These are phyloP conservation scores for Platynereis dumerilii DNA, from an alignment of 2,888 invertebrate genomes.

Conservation along the genomic window DNA sequence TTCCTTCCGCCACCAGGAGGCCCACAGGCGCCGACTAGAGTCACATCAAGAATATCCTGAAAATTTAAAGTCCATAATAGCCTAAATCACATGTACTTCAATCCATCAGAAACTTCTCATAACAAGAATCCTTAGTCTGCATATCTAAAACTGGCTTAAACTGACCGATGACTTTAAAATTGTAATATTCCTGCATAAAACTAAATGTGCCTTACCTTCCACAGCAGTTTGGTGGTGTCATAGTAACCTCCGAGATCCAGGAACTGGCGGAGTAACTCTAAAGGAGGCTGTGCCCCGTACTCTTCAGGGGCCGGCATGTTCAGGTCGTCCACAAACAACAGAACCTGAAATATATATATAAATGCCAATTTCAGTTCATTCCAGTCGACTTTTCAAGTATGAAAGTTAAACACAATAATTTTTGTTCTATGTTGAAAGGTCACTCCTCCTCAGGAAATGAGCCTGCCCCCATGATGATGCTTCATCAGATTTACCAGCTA, in stretches of 20 bases:
- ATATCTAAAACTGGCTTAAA: too few species aligned
- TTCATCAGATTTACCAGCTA: too few species aligned
- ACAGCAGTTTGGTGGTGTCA: slow-evolving; percentile 55
- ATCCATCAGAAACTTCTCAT: too few species aligned
- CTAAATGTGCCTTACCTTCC: slow-evolving; percentile 58
- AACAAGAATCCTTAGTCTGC: too few species aligned
- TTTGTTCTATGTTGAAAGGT: background rate
- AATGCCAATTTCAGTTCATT: too few species aligned
- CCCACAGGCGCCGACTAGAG: slow-evolving; percentile 59
- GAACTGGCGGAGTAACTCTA: slow-evolving; percentile 61
- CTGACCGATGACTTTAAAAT: too few species aligned
- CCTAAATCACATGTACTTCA: too few species aligned
- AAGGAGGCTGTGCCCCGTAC: slow-evolving; percentile 62
- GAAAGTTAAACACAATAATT: background rate
- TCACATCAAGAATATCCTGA: slow-evolving; percentile 60
- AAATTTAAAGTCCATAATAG: background rate
- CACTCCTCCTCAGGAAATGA: background rate
- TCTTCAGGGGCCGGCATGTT: slow-evolving; percentile 62
- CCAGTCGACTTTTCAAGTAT: background rate
- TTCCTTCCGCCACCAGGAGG: slow-evolving; percentile 61
- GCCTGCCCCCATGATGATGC: too few species aligned
- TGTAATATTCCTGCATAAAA: too few species aligned
- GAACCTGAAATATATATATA: slow-evolving; percentile 41
- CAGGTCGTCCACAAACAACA: slow-evolving; percentile 62
- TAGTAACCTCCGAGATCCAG: slow-evolving; percentile 61